Conservation (phyloP, 2,888 invertebrate species). For the Carcina quercana region DNA sequence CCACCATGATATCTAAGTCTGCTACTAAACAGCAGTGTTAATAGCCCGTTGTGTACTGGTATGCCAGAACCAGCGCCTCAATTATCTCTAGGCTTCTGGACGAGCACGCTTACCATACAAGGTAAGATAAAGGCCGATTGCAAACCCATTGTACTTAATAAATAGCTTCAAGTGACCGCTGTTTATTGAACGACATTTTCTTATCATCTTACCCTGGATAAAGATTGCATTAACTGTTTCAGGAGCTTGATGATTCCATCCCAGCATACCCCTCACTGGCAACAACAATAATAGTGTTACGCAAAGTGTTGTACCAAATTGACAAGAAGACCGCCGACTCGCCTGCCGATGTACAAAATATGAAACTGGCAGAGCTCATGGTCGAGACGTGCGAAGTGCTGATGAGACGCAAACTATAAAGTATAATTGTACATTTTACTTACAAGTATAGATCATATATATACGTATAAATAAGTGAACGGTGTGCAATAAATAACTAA, state of each 20-base stretch:
- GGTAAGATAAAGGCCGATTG: too few relatives aligned
- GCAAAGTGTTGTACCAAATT: constrained; percentile 40
- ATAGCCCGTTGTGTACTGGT: too few relatives aligned
- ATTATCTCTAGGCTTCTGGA: too few relatives aligned
- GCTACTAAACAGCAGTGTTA: too few relatives aligned
- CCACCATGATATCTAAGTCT: too few relatives aligned
- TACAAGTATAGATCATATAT: too few relatives aligned
- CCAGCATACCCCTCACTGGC: constrained; percentile 49
- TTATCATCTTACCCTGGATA: neutral
- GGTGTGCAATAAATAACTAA: too few relatives aligned
- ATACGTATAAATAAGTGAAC: neutral
- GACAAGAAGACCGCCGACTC: constrained; percentile 29
- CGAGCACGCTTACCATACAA: too few relatives aligned
- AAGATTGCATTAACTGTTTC: constrained; percentile 17
- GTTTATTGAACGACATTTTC: too few relatives aligned
- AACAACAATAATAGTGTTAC: constrained; percentile 46
- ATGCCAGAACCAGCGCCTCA: too few relatives aligned
- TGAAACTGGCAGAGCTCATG: constrained; percentile 47
- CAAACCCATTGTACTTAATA: too few relatives aligned
- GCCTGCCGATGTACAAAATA: constrained; percentile 29
- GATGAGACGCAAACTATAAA: constrained; percentile 6
- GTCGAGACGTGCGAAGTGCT: constrained; percentile 53
- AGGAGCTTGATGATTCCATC: constrained; percentile 53
- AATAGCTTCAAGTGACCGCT: too few relatives aligned
- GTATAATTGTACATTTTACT: neutral